These are phyloP conservation scores for Haplotaxodon microlepis DNA, from an alignment of 2,113 vertebrate genomes.

Conservation along the genomic window DNA sequence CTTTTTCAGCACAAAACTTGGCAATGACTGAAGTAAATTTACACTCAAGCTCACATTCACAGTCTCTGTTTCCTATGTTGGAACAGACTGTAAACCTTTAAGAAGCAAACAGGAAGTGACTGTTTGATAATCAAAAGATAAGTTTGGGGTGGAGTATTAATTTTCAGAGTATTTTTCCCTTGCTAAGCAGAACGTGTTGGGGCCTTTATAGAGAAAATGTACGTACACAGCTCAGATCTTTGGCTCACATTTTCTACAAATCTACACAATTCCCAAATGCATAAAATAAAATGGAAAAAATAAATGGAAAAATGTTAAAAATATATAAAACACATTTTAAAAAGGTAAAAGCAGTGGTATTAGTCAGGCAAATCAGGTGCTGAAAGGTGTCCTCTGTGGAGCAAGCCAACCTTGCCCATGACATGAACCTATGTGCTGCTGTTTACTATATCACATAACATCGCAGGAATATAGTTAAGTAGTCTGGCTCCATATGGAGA, in stretches of 20 bases:
- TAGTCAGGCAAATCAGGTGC: background rate
- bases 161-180: background rate
- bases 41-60: background rate
- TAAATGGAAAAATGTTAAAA: background rate
- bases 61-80: background rate
- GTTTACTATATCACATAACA: slow-evolving; percentile 29
- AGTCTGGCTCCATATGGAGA: background rate
- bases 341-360: background rate
- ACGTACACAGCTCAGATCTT: background rate
- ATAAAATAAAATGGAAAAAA: background rate
- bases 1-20: background rate
- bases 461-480: background rate
- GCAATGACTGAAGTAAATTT: background rate
- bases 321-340: background rate
- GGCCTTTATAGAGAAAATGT: background rate
- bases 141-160: background rate
- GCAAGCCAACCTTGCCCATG: slow-evolving; percentile 25
- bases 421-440: background rate
- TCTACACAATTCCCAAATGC: background rate
- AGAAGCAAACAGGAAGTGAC: background rate
- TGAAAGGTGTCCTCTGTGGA: slow-evolving; percentile 14
- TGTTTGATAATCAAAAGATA: background rate
- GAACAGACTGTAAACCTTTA: background rate
- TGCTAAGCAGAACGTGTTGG: background rate
- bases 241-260: background rate